A percentile compares a stretch with the other conserved stretches of the same genome.
Evolutionary conservation across 2,113 vertebrate species (phyloP).

Genomic region (Mungos mungo): DNA sequence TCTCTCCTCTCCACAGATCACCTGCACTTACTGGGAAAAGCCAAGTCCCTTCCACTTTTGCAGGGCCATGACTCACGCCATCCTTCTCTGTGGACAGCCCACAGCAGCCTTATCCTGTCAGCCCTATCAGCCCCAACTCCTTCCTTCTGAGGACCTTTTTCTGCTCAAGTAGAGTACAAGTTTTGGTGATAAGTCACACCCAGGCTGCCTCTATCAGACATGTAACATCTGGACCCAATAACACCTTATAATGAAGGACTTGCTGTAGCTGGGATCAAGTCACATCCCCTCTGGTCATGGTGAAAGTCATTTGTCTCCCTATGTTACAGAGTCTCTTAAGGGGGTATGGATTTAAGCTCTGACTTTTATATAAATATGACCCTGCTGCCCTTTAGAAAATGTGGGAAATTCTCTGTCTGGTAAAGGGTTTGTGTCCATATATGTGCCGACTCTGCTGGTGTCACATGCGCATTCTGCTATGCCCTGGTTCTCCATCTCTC

Average conservation of each 20-base stretch:
- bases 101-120: neutral
- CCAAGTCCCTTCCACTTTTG: neutral
- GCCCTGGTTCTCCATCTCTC: neutral
- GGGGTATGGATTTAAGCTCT: neutral
- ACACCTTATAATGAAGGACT: slow-evolving; percentile 38
- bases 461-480: neutral
- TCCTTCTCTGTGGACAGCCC: neutral
- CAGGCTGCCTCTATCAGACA: neutral
- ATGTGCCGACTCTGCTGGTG: neutral
- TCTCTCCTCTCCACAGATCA: neutral
- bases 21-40: slow-evolving; percentile 39
- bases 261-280: slow-evolving; percentile 36
- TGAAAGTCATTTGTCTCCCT: slow-evolving; percentile 56
- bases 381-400: neutral
- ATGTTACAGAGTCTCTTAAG: slow-evolving; percentile 20
- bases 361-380: slow-evolving; percentile 21
- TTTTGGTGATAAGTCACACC: slow-evolving; percentile 5
- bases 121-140: neutral
- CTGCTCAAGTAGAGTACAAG: neutral
- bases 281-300: neutral
- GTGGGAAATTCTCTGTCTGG: neutral
- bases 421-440: neutral
- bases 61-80: neutral
- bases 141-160: neutral
- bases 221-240: slow-evolving; percentile 58